phyloP scores from a whole-genome alignment of 2,888 invertebrate species.

The Scaptomyza cyrtandrae region DNA sequence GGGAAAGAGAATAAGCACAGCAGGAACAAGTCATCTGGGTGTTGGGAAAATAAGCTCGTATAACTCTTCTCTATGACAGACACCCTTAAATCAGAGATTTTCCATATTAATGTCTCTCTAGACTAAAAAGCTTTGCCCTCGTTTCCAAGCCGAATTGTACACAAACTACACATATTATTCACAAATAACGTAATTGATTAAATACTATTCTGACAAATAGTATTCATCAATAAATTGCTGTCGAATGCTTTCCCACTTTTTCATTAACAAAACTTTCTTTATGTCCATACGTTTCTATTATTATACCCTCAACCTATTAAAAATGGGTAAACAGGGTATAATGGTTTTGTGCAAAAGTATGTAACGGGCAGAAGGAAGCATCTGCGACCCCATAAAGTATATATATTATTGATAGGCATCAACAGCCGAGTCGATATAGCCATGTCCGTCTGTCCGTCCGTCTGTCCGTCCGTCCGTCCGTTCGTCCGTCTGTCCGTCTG shows the following conservation, averaged over 20 bases:
- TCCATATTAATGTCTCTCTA: too few relatives aligned
- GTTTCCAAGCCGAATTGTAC: not conserved
- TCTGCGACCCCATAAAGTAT: too few relatives aligned
- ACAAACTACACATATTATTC: not conserved
- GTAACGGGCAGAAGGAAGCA: too few relatives aligned
- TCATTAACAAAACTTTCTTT: not conserved
- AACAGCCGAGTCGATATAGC: too few relatives aligned
- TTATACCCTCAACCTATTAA: too few relatives aligned
- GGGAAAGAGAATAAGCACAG: conserved; percentile 11
- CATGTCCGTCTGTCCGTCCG: too few relatives aligned
- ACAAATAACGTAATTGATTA: not conserved
- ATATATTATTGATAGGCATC: too few relatives aligned
- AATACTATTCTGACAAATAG: not conserved
- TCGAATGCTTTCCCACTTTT: not conserved
- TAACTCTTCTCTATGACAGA: conserved; percentile 26
- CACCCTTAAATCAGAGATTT: not conserved
- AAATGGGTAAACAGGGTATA: too few relatives aligned
- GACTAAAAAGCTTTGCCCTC: too few relatives aligned
- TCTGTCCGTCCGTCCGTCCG: too few relatives aligned
- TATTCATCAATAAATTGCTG: not conserved
- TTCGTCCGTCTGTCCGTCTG: too few relatives aligned
- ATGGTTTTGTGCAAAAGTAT: too few relatives aligned
- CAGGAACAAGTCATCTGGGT: conserved; percentile 9
- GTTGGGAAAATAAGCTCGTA: not conserved
- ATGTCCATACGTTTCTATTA: not conserved